Conservation (phyloP, 2,797 vertebrate genomes). For the Syndactyla subalaris region DNA sequence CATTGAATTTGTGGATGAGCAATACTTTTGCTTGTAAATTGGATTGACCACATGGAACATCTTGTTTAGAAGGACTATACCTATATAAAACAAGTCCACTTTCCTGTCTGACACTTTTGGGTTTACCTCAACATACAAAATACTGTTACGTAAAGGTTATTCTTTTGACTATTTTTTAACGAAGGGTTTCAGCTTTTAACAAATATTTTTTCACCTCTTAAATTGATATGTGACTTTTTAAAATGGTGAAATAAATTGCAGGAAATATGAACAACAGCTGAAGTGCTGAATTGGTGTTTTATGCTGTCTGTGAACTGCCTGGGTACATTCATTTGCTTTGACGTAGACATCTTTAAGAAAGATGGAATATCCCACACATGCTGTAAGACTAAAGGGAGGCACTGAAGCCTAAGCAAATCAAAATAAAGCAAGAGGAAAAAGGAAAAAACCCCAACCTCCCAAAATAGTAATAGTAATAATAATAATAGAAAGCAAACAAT, state of each 20-base stretch:
- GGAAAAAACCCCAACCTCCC: background rate
- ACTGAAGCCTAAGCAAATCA: background rate
- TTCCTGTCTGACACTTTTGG: background rate
- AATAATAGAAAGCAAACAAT: fast-evolving
- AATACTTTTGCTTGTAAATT: background rate
- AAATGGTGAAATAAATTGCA: slow-evolving; percentile 3
- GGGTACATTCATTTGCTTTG: background rate
- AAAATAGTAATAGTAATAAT: background rate
- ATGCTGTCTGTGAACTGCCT: background rate
- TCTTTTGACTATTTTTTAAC: background rate
- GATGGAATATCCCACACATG: background rate
- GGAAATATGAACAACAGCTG: background rate
- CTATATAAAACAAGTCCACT: background rate
- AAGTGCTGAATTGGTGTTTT: background rate
- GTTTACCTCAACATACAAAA: background rate
- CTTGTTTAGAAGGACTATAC: background rate
- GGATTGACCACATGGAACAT: background rate
- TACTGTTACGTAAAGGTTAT: background rate
- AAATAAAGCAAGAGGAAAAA: background rate
- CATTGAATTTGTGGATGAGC: background rate
- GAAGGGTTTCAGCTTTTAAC: background rate
- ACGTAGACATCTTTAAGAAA: background rate
- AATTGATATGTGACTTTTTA: background rate
- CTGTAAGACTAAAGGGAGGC: background rate
- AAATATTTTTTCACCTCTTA: background rate